phyloP scores from a whole-genome alignment of 2,888 invertebrate species.

The Scaeva pyrastri region DNA sequence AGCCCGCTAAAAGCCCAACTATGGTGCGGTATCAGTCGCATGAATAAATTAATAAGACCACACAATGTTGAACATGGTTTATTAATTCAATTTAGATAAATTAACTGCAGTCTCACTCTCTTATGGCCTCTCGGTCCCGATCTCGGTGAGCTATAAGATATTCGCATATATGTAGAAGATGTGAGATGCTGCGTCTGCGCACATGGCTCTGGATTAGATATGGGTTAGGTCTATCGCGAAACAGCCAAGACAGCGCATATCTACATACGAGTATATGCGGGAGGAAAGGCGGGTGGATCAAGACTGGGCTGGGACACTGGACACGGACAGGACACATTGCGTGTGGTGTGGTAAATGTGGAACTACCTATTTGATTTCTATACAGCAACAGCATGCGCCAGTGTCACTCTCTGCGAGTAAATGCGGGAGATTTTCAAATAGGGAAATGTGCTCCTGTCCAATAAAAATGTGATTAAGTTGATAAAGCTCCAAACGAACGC shows the following conservation, averaged over 20 bases:
- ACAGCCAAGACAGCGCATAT: neutral
- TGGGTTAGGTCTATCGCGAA: neutral
- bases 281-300: neutral
- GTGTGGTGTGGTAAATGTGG: slow-evolving; percentile 65
- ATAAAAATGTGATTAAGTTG: slow-evolving; percentile 72
- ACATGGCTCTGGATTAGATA: slow-evolving; percentile 60
- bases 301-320: neutral
- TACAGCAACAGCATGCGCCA: slow-evolving; percentile 67
- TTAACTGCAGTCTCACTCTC: slow-evolving; percentile 81
- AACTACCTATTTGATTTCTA: slow-evolving; percentile 63
- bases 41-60: slow-evolving; percentile 81
- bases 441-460: slow-evolving; percentile 75
- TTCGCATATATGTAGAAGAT: neutral
- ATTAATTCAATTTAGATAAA: slow-evolving; percentile 85
- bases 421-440: slow-evolving; percentile 53
- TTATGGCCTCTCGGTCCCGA: slow-evolving; percentile 14
- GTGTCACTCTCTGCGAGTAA: slow-evolving; percentile 63
- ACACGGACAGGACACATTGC: slow-evolving; percentile 52
- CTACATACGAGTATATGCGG: neutral
- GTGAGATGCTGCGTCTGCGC: slow-evolving; percentile 66
- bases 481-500: slow-evolving; percentile 10
- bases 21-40: slow-evolving; percentile 74
- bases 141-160: no score
- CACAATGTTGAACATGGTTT: slow-evolving; percentile 84
- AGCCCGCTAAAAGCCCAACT: slow-evolving; percentile 6